Evolutionary conservation across 1,140 invertebrate species (phyloP), one percentile per base, ranked within the genome.

Genomic region (Drosophila jambulina): DNA sequence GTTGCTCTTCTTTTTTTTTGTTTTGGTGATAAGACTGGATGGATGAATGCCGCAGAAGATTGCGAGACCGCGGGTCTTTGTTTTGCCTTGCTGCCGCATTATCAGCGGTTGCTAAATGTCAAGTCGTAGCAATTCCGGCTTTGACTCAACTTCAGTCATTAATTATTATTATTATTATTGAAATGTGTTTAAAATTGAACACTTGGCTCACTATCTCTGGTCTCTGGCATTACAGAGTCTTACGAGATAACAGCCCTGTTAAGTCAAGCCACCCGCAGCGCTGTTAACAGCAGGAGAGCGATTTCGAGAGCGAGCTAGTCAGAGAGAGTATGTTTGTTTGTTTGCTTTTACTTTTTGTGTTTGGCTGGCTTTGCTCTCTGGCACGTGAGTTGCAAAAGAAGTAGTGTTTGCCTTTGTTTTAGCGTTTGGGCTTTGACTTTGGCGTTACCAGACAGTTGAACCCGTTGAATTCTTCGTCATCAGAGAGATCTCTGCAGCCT

Each of bases 41-140:
- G 21, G 25, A 49, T 80, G 69, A 65, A 57, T 48, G 69, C 53
- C 75, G 69, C 78, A 82, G 69, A 67, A 75, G 79, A 78, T 85
- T 85, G 70, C 64, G 58, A 67, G 64, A 60, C 53, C 46, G 13
- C 64, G 34, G 23, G 59, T 56, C 63, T 56, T 79, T 71, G 64
- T 78, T 56, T 67, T 58, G 64, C 56, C 9, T 70, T 43, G 23
- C 27, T 38, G 49, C 46, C 29, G 43, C 78, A 59, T 77, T 85
- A 84, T 84, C 82, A 81, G 53, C 23, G 46, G 53, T 74, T 78
- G 57, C 68, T 42, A 71, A 71, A 68, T 64, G 62, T 54, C 57
- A 58, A 58, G 27, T 21, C 45, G 32, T 42, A 36, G 54, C 36
- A 64, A 46, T 82, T 82, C 65, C 75, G 67, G 62, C 67, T 56